A percentile compares a stretch with the other conserved stretches of the same genome.
Conservation (phyloP, 2,888 invertebrate genomes). For the Gerris lacustris region DNA sequence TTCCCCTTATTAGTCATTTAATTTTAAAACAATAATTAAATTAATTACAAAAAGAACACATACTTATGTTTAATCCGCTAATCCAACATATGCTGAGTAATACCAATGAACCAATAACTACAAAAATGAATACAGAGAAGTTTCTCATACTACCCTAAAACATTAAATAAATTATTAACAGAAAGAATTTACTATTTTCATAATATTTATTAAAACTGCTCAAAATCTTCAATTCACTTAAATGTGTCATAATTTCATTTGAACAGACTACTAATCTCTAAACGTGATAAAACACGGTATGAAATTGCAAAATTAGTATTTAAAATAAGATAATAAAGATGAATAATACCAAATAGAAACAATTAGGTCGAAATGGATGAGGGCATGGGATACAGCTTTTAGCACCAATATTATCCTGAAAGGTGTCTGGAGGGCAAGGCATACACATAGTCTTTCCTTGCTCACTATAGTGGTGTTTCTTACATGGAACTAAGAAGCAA, state of each 20-base stretch:
- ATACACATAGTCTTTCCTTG: slow-evolving; percentile 22
- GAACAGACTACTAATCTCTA: neutral
- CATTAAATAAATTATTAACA: too few species aligned
- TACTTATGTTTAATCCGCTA: too few species aligned
- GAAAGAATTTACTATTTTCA: too few species aligned
- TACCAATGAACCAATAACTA: too few species aligned
- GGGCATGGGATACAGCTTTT: slow-evolving; percentile 20
- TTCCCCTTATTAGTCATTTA: too few species aligned
- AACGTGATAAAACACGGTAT: neutral
- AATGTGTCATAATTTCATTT: neutral
- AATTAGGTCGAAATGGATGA: slow-evolving; percentile 14
- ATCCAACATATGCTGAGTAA: too few species aligned
- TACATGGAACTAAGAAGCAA: slow-evolving; percentile 18
- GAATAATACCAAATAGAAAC: slow-evolving; percentile 11
- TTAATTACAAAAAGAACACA: too few species aligned
- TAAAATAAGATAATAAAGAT: slow-evolving; percentile 6
- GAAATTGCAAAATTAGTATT: neutral
- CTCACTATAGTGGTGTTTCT: slow-evolving; percentile 18
- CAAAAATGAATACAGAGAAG: too few species aligned
- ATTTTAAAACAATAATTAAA: too few species aligned
- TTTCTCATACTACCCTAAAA: too few species aligned
- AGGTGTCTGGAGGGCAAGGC: slow-evolving; percentile 18
- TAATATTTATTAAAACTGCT: too few species aligned
- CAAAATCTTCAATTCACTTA: too few species aligned
- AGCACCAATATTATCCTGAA: slow-evolving; percentile 19